Percentiles rank a stretch among this genome's conserved stretches.
Conservation (phyloP, 2,888 invertebrate genomes). For the Nysson spinosus region DNA sequence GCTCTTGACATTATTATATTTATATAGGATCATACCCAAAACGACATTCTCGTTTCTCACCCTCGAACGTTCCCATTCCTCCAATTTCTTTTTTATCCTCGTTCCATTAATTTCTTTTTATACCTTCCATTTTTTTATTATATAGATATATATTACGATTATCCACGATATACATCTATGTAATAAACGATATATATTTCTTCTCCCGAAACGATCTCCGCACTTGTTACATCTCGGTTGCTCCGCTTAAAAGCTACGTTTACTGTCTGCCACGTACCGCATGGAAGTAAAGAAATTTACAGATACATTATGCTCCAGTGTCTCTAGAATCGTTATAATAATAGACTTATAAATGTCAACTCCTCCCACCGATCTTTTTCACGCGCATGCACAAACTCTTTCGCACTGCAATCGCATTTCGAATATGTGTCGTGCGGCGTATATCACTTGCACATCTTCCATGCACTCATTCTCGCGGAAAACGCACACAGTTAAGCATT, state of each 20-base stretch:
- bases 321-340: conserved; percentile 45
- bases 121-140: neutral
- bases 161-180: neutral
- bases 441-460: conserved; percentile 7
- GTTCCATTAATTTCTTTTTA: neutral
- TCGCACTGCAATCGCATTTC: conserved; percentile 13
- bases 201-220: conserved; percentile 12
- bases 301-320: conserved; percentile 37
- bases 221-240: conserved; percentile 1
- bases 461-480: conserved; percentile 4
- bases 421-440: conserved; percentile 16
- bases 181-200: neutral
- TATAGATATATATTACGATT: neutral
- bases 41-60: conserved; percentile 32
- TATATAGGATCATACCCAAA: conserved; percentile 49
- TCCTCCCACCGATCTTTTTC: neutral
- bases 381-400: neutral
- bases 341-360: conserved; percentile 52
- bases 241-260: conserved; percentile 36
- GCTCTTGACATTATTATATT: conserved; percentile 42
- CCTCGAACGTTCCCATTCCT: conserved; percentile 18
- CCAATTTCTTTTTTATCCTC: neutral
- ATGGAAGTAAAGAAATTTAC: conserved; percentile 51
- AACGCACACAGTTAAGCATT: conserved; percentile 22
- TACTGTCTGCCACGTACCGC: conserved; percentile 19